Base-by-base conservation (phyloP, 2,113 vertebrate species). In the Poeciliopsis retropinna region DNA sequence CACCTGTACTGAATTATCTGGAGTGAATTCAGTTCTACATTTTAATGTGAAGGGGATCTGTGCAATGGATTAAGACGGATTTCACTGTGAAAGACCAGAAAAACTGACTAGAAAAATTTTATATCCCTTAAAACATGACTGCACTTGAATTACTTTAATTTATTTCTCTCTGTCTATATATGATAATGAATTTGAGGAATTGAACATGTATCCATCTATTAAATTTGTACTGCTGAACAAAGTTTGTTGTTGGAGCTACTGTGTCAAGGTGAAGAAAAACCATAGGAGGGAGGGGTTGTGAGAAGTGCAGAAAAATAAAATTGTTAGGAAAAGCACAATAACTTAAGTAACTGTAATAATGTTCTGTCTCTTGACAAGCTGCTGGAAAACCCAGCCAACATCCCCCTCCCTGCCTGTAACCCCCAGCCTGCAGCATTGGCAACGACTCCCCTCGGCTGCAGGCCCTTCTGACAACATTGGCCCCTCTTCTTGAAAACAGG, bases 271-370 rank as follows among this genome's bases (percentile, higher is more conserved):
- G 51, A 73, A 0, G 60, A 67, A 71, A 76, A 67, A 22, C 60
- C 17, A n/a, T 27, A 8, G 60, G n/a, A 44, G 30, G 54, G 63
- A 37, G 25, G 37, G 12, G 28, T 27, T 47, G 67, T 0, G 29
- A 44, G 41, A 19, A 69, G n/a, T 66, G 44, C 4, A 54, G 29
- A 57, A 37, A 63, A 17, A 69, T 68, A 74, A 47, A 70, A 70
- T 30, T 4, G 54, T 57, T 65, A 76, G 62, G 70, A 82, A 78
- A 79, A 78, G 64, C 70, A 66, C 86, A 92, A 91, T 93, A 94
- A 93, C 85, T 91, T 90, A 93, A 94, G 93, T 93, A 92, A 80
- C 79, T 92, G 85, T 91, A 94, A 95, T 93, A 92, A 92, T 88
- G 86, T 89, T 89, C 88, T 77, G 79, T 79, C 79, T 84, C 72